Base-by-base conservation (phyloP, 2,797 vertebrate genomes). In the Hybognathus amarus region DNA sequence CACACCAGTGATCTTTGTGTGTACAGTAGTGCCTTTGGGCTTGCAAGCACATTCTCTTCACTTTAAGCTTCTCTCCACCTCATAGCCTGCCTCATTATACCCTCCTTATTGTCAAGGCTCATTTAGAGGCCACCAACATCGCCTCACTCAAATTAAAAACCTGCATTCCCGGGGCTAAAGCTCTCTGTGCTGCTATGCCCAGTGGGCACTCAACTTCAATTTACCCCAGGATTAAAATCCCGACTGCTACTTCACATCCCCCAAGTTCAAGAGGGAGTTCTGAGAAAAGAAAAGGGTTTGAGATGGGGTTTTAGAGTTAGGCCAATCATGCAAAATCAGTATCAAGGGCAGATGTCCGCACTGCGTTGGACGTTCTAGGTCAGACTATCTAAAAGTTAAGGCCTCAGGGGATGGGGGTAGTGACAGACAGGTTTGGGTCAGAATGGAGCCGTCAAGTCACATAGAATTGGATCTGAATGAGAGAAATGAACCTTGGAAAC, bases 291-390 rank as follows among this genome's bases (percentile, higher is more conserved):
- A 83, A 54, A 67, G 77, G 81, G 75, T 85, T 86, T 79, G 52
- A 52, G 40, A 83, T 74, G 18, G 45, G 18, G 1, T 4, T 61
- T 70, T 54, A 84, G 27, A 22, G 30, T 56, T 70, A 70, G 81
- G 86, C 86, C 86, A 83, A 86, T 92, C 91, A 88, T 85, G 85
- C 89, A 88, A 88, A 85, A 91, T 92, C 91, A 91, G 85, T 86
- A 74, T 91, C 90, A 89, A 59, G 59, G 74, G 36, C 84, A 79
- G 13, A 86, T 54, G 85, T 87, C 77, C 22, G 27, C 2, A 20
- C 38, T 61, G 52, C 38, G 15, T 38, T 50, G 70, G 64, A n/a
- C 33, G 24, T 82, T 69, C 24, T 52, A 30, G 80, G 63, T 82
- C 45, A 64, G 22, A 6, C 24, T n/a, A 45, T 80, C 63, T 68